Conservation (phyloP, 2,797 vertebrate species). For the Lacerta viridis region DNA sequence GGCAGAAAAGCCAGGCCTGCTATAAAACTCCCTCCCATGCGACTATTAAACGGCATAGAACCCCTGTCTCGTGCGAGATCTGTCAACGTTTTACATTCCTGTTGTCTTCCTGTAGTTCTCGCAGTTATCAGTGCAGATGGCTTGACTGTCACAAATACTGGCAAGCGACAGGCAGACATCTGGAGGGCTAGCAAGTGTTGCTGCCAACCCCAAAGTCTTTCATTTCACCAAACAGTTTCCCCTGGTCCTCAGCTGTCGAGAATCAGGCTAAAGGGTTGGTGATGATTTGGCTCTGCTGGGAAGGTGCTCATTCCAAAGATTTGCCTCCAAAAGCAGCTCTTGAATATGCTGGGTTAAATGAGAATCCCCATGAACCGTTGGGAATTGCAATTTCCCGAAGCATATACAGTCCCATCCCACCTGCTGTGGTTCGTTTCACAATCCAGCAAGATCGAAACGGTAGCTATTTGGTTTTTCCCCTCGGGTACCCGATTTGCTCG, state of each 20-base stretch:
- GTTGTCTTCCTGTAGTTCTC: background rate
- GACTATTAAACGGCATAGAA: background rate
- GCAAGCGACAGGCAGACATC: constrained; percentile 12
- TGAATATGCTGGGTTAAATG: background rate
- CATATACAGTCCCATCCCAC: background rate
- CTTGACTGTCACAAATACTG: constrained; percentile 23
- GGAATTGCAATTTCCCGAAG: constrained; percentile 33
- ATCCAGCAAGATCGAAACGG: constrained; percentile 23
- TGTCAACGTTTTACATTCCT: constrained; percentile 8
- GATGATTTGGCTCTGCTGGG: constrained; percentile 29
- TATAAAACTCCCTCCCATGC: background rate
- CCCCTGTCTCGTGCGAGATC: background rate
- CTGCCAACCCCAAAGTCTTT: constrained; percentile 3
- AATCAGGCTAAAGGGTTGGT: background rate
- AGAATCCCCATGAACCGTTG: constrained; percentile 12
- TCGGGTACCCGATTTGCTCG: background rate
- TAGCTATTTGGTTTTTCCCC: constrained; percentile 12
- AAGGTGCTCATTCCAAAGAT: background rate
- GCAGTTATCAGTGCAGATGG: constrained; percentile 29
- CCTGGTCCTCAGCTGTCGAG: constrained; percentile 16
- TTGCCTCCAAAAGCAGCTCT: constrained; percentile 17
- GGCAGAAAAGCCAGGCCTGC: background rate
- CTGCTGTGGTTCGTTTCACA: constrained; percentile 40
- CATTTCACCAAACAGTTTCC: constrained; percentile 22
- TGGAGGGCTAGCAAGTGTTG: constrained; percentile 3